Conservation (phyloP, 2,113 vertebrate genomes). For the Proterorhinus semilunaris region DNA sequence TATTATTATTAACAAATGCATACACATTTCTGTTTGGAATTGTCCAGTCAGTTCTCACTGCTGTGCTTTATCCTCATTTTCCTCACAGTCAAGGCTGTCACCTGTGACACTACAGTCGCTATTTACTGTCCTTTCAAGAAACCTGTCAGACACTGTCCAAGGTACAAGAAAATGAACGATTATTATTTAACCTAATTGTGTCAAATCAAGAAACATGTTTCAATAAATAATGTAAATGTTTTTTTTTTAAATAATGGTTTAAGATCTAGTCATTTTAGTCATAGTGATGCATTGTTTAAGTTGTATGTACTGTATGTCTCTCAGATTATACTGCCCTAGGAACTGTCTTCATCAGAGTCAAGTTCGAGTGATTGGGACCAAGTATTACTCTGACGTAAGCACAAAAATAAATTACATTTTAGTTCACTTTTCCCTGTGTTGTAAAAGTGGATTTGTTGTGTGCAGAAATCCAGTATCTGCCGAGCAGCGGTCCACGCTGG, state of each 20-base stretch:
- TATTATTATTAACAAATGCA: too few relatives aligned
- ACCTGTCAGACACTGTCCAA: slow-evolving; percentile 90
- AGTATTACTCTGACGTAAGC: slow-evolving; percentile 91
- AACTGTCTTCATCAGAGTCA: slow-evolving; percentile 85
- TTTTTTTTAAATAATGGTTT: too few relatives aligned
- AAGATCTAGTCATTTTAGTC: too few relatives aligned
- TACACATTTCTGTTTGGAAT: too few relatives aligned
- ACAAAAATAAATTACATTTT: neutral
- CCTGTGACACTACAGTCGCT: slow-evolving; percentile 91
- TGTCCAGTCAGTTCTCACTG: neutral
- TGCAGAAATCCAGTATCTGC: slow-evolving; percentile 93
- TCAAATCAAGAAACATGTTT: too few relatives aligned
- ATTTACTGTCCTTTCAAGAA: slow-evolving; percentile 91
- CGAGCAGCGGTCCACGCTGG: slow-evolving; percentile 91
- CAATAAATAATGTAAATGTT: too few relatives aligned
- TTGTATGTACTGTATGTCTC: neutral
- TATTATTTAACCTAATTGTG: too few relatives aligned
- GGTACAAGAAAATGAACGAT: slow-evolving; percentile 70
- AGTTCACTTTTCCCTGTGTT: neutral
- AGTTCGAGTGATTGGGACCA: slow-evolving; percentile 86
- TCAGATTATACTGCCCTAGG: slow-evolving; percentile 90
- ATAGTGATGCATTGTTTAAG: neutral
- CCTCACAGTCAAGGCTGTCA: slow-evolving; percentile 86
- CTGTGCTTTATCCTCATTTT: neutral
- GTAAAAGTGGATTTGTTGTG: neutral